A percentile compares a stretch with the other conserved stretches of the same genome.
Evolutionary conservation across 2,113 vertebrate genomes (phyloP).

Genomic region (Mirounga angustirostris): DNA sequence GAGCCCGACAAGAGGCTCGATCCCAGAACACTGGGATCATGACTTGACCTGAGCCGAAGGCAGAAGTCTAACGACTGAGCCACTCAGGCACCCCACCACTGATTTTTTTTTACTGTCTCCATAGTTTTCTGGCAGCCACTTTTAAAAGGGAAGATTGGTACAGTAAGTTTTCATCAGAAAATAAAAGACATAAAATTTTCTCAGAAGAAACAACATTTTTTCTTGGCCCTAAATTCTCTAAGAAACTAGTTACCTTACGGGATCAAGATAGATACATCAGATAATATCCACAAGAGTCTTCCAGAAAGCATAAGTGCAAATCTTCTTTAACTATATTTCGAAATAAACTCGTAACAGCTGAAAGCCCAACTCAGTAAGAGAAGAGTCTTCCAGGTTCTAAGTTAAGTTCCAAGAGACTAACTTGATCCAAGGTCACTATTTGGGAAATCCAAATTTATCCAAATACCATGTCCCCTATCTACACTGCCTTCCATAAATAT

Average conservation of each 20-base stretch:
- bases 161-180: neutral
- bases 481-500: neutral
- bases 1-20: too few relatives aligned
- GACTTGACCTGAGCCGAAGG: too few relatives aligned
- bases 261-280: neutral
- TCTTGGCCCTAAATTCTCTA: neutral
- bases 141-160: neutral
- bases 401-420: slow-evolving; percentile 25
- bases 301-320: neutral
- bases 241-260: neutral
- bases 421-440: neutral
- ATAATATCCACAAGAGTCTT: neutral
- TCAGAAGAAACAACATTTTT: neutral
- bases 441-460: neutral
- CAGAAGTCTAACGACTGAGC: too few relatives aligned
- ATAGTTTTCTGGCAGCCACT: slow-evolving; percentile 5
- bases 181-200: slow-evolving; percentile 12
- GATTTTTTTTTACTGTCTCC: neutral
- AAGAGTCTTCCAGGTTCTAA: neutral
- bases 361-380: neutral
- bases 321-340: neutral
- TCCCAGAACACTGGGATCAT: too few relatives aligned
- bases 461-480: neutral
- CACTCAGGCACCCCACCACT: too few relatives aligned
- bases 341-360: neutral